These are phyloP conservation scores for Phaedon cochleariae DNA, from an alignment of 2,888 invertebrate genomes.

Conservation along the genomic window DNA sequence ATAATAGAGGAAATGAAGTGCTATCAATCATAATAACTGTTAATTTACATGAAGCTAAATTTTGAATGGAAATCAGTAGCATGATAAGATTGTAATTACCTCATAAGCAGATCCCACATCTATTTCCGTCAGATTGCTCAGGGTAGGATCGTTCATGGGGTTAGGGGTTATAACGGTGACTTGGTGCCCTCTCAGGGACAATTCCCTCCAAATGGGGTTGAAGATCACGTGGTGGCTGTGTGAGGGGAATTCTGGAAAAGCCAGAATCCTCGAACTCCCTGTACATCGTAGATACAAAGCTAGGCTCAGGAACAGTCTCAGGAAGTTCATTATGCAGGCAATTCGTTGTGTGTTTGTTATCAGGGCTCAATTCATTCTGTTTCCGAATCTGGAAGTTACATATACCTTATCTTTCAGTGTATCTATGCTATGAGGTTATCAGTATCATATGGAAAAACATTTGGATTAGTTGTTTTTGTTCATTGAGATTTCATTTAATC, in stretches of 20 bases:
- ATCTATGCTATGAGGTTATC: too few relatives aligned
- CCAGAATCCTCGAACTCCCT: background rate
- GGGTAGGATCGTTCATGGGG: constrained; percentile 57
- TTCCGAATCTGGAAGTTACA: too few relatives aligned
- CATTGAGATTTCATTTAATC: too few relatives aligned
- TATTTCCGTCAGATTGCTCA: constrained; percentile 13
- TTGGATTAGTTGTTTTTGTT: too few relatives aligned
- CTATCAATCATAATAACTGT: too few relatives aligned
- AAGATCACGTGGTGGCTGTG: constrained; percentile 64
- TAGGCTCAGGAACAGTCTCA: background rate
- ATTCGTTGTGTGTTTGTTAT: background rate
- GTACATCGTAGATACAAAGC: background rate
- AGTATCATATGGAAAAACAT: too few relatives aligned
- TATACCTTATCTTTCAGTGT: too few relatives aligned
- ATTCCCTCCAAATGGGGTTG: constrained; percentile 60
- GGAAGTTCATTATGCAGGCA: background rate
- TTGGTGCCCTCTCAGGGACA: constrained; percentile 63
- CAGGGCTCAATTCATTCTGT: too few relatives aligned
- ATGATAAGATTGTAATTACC: too few relatives aligned
- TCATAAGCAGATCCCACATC: constrained; percentile 27
- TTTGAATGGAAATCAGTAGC: too few relatives aligned
- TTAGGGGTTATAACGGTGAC: constrained; percentile 61
- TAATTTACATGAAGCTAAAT: too few relatives aligned
- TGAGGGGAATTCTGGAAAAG: background rate
- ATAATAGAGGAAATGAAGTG: too few relatives aligned